A percentile compares a stretch with the other conserved stretches of the same genome.
Evolutionary conservation across 2,888 invertebrate species (phyloP).

Genomic region (Coenonympha arcania): DNA sequence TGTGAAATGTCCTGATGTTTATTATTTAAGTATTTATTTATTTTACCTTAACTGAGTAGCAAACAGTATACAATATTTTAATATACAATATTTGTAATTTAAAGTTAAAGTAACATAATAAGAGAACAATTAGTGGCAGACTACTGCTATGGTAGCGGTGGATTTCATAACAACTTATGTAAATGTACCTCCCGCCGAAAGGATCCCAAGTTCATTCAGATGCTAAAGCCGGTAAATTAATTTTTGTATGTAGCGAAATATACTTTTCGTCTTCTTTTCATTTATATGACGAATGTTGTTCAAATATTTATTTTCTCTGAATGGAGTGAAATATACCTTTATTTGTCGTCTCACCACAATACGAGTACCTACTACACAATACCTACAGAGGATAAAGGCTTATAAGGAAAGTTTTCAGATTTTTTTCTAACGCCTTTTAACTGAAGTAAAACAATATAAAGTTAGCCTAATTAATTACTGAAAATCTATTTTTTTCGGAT

Average conservation of each 20-base stretch:
- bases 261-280: slow-evolving; percentile 1
- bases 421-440: neutral
- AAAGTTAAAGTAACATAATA: slow-evolving; percentile 15
- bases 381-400: neutral
- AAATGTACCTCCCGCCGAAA: slow-evolving; percentile 41
- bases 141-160: slow-evolving; percentile 32
- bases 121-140: slow-evolving; percentile 31
- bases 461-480: no score
- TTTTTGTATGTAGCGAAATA: slow-evolving; percentile 21
- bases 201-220: slow-evolving; percentile 35
- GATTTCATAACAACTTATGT: slow-evolving; percentile 45
- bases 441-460: no score
- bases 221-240: slow-evolving; percentile 28
- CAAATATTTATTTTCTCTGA: neutral
- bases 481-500: no score
- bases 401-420: neutral
- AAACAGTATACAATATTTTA: neutral
- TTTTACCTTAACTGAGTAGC: no score
- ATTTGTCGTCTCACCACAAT: neutral
- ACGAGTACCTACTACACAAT: no score
- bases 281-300: neutral
- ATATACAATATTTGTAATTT: neutral
- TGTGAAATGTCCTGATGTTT: no score
- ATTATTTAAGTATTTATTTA: no score
- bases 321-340: neutral